These are phyloP conservation scores for Pedicia rivosa DNA, from an alignment of 2,888 invertebrate genomes.

Conservation along the genomic window DNA sequence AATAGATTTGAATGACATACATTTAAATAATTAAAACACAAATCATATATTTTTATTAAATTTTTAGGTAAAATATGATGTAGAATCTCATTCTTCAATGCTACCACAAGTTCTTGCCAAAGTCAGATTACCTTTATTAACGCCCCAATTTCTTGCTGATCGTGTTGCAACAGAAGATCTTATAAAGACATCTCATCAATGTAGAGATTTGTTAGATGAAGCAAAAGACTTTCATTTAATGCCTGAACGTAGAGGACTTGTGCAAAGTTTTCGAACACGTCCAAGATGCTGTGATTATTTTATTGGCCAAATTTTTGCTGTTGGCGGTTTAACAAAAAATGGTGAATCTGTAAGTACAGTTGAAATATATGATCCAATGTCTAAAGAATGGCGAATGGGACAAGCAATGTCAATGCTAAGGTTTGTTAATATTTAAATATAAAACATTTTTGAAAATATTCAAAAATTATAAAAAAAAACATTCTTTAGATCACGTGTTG, in stretches of 20 bases:
- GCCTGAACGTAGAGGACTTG: conserved; percentile 62
- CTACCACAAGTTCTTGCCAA: conserved; percentile 55
- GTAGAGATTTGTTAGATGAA: conserved; percentile 74
- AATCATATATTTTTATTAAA: too few relatives aligned
- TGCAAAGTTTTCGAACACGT: conserved; percentile 59
- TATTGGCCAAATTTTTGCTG: conserved; percentile 70
- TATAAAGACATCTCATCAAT: conserved; percentile 59
- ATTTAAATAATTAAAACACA: too few relatives aligned
- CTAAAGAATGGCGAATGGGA: conserved; percentile 54
- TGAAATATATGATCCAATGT: conserved; percentile 62
- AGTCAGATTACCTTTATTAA: conserved; percentile 63
- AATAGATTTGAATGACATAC: too few relatives aligned
- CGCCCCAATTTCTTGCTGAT: conserved; percentile 69
- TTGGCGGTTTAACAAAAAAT: conserved; percentile 70
- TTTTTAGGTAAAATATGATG: conserved; percentile 49
- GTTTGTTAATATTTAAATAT: conserved; percentile 15
- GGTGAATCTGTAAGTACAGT: conserved; percentile 74
- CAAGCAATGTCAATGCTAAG: conserved; percentile 69
- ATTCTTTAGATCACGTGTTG: conserved; percentile 49
- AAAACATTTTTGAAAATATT: background rate
- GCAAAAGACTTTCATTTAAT: conserved; percentile 77
- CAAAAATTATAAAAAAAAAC: too few relatives aligned
- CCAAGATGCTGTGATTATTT: conserved; percentile 58
- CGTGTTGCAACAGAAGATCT: conserved; percentile 63
- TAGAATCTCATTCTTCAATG: conserved; percentile 36